phyloP scores from a whole-genome alignment of 2,888 invertebrate genomes.

The Marronus borbonicus region DNA sequence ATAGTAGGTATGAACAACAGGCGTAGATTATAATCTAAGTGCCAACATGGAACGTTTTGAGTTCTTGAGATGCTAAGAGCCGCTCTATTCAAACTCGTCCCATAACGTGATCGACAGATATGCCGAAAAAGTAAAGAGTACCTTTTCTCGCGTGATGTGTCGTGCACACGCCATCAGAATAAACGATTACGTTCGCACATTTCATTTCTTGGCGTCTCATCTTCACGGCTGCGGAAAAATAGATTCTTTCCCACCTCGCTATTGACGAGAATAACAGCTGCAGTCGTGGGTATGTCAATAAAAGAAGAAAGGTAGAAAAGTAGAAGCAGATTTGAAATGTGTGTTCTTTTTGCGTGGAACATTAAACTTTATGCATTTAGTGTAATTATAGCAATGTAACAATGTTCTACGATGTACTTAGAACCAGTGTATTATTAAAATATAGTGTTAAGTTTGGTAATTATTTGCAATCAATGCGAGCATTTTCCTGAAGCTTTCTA shows the following conservation, averaged over 20 bases:
- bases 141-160: constrained; percentile 30
- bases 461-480: too few species aligned
- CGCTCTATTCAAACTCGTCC: constrained; percentile 26
- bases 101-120: constrained; percentile 43
- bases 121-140: constrained; percentile 9
- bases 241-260: constrained; percentile 20
- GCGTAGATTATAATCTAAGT: constrained; percentile 8
- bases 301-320: neutral
- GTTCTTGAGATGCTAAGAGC: constrained; percentile 4
- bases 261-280: constrained; percentile 4
- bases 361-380: too few species aligned
- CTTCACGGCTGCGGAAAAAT: constrained; percentile 21
- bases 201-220: constrained; percentile 36
- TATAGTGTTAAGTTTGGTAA: too few species aligned
- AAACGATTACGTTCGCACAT: constrained; percentile 46
- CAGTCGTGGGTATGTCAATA: neutral
- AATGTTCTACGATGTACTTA: too few species aligned
- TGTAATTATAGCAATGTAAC: too few species aligned
- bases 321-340: neutral
- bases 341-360: too few species aligned
- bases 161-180: constrained; percentile 37
- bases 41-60: constrained; percentile 13
- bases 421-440: too few species aligned
- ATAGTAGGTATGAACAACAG: too few species aligned
- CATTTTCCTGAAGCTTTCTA: too few species aligned